Evolutionary conservation across 2,113 vertebrate species (phyloP), one percentile per base, ranked within the genome.

Genomic region (Oriolus oriolus): DNA sequence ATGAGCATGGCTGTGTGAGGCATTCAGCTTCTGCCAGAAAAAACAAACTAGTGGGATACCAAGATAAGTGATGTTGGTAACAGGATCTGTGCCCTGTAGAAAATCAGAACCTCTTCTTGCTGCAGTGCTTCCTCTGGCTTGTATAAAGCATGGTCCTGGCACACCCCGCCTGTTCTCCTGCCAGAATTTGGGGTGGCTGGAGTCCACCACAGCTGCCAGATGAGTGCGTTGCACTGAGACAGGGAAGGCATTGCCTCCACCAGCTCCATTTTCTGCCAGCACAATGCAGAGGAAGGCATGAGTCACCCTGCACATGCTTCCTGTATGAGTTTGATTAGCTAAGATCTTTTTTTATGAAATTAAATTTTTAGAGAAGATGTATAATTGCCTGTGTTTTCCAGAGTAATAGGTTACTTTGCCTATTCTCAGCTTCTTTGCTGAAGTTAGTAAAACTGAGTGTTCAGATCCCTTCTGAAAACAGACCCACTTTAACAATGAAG

Each of bases 151-250:
- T 1, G 6, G 54, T 74, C 70, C 87, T 96, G 95, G 95, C 90
- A 87, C n/a, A 53, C 9, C 4, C 84, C 77, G 33, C 47, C 66
- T 70, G 18, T n/a, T 88, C 18, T 39, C 20, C n/a, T 95, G 95
- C 91, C 93, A 93, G 87, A 60, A 73, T 81, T 45, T 1, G 1
- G 68, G 71, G 87, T 86, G 90, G 82, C 82, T 87, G 10, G 90
- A 84, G 63, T 41, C 92, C 82, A 80, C 56, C 0, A 13, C 89
- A 96, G 95, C 85, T 96, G 93, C 89, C 89, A 81, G 73, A 87
- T 68, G 74, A 84, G 77, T 56, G 73, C 49, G 75, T 37, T 79
- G 74, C 82, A 23, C 44, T 60, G 69, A 80, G 60, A 64, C 59
- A 84, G 63, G 42, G 82, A 54, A 63, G 52, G 42, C 80, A 47